A percentile compares a stretch with the other conserved stretches of the same genome.
phyloP scores from a whole-genome alignment of 2,797 vertebrate genomes.

The Mormyrus hasselquistii region DNA sequence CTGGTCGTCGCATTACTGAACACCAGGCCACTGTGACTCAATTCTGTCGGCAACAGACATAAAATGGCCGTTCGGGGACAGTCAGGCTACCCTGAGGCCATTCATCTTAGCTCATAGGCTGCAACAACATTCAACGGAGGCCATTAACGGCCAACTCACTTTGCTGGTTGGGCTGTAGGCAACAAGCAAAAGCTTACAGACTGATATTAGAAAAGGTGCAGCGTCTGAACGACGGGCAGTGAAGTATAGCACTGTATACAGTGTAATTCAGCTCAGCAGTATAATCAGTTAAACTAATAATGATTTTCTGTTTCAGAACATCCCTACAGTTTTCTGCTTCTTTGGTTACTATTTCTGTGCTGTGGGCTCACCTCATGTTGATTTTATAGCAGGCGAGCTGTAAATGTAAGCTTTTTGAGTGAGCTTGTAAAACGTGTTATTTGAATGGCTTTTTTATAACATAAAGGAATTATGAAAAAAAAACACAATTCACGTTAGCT shows the following conservation, averaged over 20 bases:
- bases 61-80: not conserved
- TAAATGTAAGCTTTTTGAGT: not conserved
- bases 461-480: not conserved
- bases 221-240: not conserved
- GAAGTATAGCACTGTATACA: not conserved
- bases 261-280: not conserved
- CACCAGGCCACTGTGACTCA: not conserved
- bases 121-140: not conserved
- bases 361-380: not conserved
- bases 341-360: not conserved
- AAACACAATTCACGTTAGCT: not conserved
- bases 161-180: not conserved
- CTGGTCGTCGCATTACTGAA: not conserved
- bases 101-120: not conserved
- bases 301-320: not conserved
- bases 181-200: not conserved
- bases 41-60: not conserved
- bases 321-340: not conserved
- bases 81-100: not conserved
- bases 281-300: not conserved
- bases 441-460: not conserved
- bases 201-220: not conserved
- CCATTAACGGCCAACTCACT: not conserved
- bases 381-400: not conserved
- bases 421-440: not conserved